Conservation (phyloP, 2,797 vertebrate genomes). For the Myotis findleyi region DNA sequence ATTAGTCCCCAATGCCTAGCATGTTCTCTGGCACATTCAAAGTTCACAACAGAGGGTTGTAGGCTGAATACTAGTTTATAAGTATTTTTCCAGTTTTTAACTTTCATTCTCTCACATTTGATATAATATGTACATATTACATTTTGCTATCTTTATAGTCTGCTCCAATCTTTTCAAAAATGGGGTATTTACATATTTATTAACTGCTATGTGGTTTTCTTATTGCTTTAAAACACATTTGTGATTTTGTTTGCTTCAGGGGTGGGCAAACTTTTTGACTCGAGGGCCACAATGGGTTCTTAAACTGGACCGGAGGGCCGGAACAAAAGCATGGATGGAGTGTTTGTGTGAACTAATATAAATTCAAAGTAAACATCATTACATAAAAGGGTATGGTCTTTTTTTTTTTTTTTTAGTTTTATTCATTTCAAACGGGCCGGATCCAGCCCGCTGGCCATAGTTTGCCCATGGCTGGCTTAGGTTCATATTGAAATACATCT, state of each 20-base stretch:
- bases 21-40: background rate
- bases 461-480: background rate
- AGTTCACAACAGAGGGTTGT: background rate
- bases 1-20: background rate
- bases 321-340: too few relatives aligned
- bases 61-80: background rate
- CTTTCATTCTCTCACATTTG: background rate
- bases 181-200: background rate
- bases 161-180: background rate
- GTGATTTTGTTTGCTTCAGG: background rate
- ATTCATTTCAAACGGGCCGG: too few relatives aligned
- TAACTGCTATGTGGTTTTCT: background rate
- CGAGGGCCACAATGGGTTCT: too few relatives aligned
- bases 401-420: too few relatives aligned
- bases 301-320: too few relatives aligned
- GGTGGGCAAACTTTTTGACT: too few relatives aligned
- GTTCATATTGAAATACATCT: background rate
- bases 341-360: too few relatives aligned
- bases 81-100: background rate
- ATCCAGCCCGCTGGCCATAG: too few relatives aligned
- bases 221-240: constrained; percentile 1
- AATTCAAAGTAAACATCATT: too few relatives aligned
- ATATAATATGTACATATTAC: background rate
- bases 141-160: background rate
- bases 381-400: too few relatives aligned